Base-by-base conservation (phyloP, 2,888 invertebrate species). In the Platerodrilus igneus region DNA sequence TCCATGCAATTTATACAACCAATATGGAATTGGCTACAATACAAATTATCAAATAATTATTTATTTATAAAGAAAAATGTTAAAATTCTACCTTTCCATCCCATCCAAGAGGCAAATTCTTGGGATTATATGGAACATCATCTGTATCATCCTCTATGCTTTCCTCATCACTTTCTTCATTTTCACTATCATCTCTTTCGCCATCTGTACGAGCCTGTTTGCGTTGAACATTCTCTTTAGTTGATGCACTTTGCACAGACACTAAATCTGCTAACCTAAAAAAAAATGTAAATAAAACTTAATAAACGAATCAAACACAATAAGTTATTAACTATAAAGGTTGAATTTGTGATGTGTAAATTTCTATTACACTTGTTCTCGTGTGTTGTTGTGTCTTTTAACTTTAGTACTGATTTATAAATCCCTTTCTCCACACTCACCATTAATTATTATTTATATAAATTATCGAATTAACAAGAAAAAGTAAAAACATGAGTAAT, bases 1-100 rank as follows among this genome's bases (percentile, higher is more conserved):
- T 0, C 99, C 99, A 63, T 99, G 99, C 4, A 99, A 73, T 67
- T 99, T 99, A 72, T 99, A 99, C 37, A 99, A 69, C 97, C 97
- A 97, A 69, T 97, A 97, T 0, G 97, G 96, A 50, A 83, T 83
- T 1, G 83, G 83, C 65, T 70, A 46, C 40, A 67, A 63, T 67
- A 41, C 68, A 41, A 55, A 39, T 29, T 11, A 8, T 25, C 13
- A 14, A 8, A 25, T 14, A 17, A 22, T 11, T 5, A 4, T 22
- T 15, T n/a, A 13, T 8, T 15, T 11, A 6, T 17, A 4, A 35
- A 28, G 1, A 11, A 30, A 30, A 10, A 28, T 6, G 6, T 15
- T 16, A 17, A 19, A 15, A 8, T 9, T 32, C 50, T 60, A 83
- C 85, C 74, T 96, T 97, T 37, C 96, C 96, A 70, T 97, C 97